Evolutionary conservation across 2,797 vertebrate genomes (phyloP).

Genomic region (Myotis myotis): DNA sequence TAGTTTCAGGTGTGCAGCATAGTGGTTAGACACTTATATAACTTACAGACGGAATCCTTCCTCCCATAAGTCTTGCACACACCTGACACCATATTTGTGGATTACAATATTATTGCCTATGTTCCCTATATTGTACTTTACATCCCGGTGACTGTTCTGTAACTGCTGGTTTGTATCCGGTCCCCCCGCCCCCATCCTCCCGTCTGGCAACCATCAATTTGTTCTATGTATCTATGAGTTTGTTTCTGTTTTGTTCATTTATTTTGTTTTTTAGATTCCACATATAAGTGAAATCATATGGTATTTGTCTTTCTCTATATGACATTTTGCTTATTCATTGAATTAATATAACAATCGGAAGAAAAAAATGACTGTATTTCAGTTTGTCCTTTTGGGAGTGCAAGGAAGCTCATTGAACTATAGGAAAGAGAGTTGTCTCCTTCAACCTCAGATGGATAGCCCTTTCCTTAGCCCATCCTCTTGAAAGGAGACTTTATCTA

Average conservation of each 20-base stretch:
- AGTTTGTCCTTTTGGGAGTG: neutral
- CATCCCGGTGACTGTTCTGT: neutral
- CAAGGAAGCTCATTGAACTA: neutral
- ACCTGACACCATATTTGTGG: neutral
- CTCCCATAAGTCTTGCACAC: neutral
- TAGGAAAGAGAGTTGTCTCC: neutral
- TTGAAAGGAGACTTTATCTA: neutral
- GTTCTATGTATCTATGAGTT: neutral
- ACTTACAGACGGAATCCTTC: neutral
- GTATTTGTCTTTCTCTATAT: neutral
- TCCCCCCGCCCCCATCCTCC: neutral
- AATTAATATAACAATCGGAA: neutral
- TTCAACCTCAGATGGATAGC: neutral
- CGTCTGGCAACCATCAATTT: neutral
- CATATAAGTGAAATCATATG: neutral
- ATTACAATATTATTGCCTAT: neutral
- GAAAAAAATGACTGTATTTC: slow-evolving; percentile 16
- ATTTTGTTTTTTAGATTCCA: neutral
- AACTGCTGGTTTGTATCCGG: neutral
- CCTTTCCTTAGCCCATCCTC: neutral
- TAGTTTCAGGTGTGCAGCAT: neutral
- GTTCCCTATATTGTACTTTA: neutral
- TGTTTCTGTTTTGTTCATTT: neutral
- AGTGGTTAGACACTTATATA: neutral
- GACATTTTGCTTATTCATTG: neutral